Percentiles rank a stretch among this genome's conserved stretches.
phyloP scores from a whole-genome alignment of 2,888 invertebrate species.

The Criorhina ranunculi region DNA sequence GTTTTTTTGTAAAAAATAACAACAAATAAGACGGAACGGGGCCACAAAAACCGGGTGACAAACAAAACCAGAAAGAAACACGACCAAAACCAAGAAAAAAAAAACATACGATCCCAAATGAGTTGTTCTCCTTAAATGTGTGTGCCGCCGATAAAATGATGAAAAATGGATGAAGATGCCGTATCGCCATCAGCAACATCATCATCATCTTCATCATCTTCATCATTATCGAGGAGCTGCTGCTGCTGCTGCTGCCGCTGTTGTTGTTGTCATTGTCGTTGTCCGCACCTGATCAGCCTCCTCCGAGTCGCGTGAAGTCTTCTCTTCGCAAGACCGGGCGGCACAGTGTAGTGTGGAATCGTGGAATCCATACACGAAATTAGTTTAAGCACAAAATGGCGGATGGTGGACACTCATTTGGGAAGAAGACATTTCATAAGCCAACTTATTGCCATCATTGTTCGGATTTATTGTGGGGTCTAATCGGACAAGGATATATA shows the following conservation, averaged over 20 bases:
- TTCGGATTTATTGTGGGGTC: constrained; percentile 99
- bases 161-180: constrained; percentile 77
- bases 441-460: constrained; percentile 99
- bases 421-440: constrained; percentile 99
- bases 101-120: constrained; percentile 62
- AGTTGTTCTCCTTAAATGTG: constrained; percentile 64
- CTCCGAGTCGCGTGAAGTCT: constrained; percentile 80
- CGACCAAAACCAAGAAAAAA: neutral
- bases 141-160: constrained; percentile 70
- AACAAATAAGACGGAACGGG: neutral
- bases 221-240: constrained; percentile 72
- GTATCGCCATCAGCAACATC: constrained; percentile 77
- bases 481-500: constrained; percentile 99
- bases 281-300: constrained; percentile 79
- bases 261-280: constrained; percentile 69
- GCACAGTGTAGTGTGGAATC: constrained; percentile 78
- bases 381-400: constrained; percentile 84
- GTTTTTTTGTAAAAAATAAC: neutral
- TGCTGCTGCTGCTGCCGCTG: constrained; percentile 63
- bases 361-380: constrained; percentile 79
- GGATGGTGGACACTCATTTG: constrained; percentile 97
- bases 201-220: constrained; percentile 76
- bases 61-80: constrained; percentile 35
- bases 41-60: constrained; percentile 44
- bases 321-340: constrained; percentile 78